These are phyloP conservation scores for Penaeus indicus DNA, from an alignment of 1,140 invertebrate species.

Conservation along the genomic window DNA sequence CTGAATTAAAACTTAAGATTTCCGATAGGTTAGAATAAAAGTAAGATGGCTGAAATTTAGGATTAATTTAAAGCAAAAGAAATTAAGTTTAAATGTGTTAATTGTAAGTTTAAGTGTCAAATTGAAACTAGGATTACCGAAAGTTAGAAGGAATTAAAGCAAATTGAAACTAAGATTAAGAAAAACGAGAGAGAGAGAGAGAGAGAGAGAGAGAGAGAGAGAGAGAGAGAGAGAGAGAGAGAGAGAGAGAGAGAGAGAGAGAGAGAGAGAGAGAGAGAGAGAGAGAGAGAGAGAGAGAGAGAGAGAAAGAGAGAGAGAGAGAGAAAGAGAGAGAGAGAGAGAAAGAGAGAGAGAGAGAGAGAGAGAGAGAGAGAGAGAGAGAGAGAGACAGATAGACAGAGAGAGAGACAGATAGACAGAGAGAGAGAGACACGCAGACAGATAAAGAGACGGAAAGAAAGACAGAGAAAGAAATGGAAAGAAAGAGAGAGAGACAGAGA, in stretches of 20 bases:
- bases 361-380: slow-evolving; percentile 26
- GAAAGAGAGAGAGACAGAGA: slow-evolving; percentile 6
- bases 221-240: neutral
- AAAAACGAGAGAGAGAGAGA: neutral
- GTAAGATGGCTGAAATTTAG: too few relatives aligned
- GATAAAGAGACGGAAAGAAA: neutral
- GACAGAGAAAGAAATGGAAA: too few relatives aligned
- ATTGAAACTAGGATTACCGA: too few relatives aligned
- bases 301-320: slow-evolving; percentile 13
- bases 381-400: slow-evolving; percentile 33
- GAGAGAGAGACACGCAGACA: too few relatives aligned
- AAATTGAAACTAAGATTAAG: neutral
- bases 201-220: neutral
- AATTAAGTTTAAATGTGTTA: too few relatives aligned
- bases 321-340: slow-evolving; percentile 8
- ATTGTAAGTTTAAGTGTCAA: too few relatives aligned
- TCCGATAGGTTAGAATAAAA: too few relatives aligned
- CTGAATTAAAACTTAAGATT: too few relatives aligned
- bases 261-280: neutral
- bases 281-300: neutral
- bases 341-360: slow-evolving; percentile 15
- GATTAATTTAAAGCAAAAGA: too few relatives aligned
- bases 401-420: slow-evolving; percentile 34
- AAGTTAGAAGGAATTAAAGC: neutral
- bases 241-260: neutral